phyloP scores from a whole-genome alignment of 2,113 vertebrate species.

The Pholis gunnellus region DNA sequence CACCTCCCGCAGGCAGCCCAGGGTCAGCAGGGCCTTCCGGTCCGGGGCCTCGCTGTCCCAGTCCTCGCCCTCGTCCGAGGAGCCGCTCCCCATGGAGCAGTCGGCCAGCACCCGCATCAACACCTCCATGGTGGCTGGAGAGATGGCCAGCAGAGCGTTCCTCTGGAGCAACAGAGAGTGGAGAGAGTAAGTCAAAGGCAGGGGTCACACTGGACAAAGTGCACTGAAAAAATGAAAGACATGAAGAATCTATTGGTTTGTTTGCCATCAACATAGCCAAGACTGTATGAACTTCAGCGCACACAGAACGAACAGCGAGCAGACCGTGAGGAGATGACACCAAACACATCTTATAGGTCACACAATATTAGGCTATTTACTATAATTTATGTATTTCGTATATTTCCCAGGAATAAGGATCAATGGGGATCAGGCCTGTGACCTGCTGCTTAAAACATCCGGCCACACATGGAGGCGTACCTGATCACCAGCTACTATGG shows the following conservation, averaged over 20 bases:
- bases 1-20: constrained; percentile 95
- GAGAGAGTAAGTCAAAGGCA: constrained; percentile 4
- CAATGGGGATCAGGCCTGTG: not conserved
- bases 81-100: constrained; percentile 81
- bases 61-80: constrained; percentile 84
- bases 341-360: too few species aligned
- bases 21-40: constrained; percentile 91
- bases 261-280: too few species aligned
- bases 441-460: not conserved
- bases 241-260: too few species aligned
- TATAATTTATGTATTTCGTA: not conserved
- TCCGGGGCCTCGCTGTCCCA: constrained; percentile 89
- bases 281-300: too few species aligned
- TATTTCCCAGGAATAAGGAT: not conserved
- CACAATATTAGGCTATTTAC: not conserved
- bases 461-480: constrained; percentile 78
- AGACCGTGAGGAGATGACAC: too few species aligned
- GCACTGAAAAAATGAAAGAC: too few species aligned
- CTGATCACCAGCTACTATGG: constrained; percentile 95
- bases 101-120: constrained; percentile 93
- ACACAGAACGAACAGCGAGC: too few species aligned
- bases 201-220: not conserved
- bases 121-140: constrained; percentile 98
- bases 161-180: constrained; percentile 77
- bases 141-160: constrained; percentile 96